Evolutionary conservation across 1,140 invertebrate species (phyloP).

Genomic region (Battus philenor): DNA sequence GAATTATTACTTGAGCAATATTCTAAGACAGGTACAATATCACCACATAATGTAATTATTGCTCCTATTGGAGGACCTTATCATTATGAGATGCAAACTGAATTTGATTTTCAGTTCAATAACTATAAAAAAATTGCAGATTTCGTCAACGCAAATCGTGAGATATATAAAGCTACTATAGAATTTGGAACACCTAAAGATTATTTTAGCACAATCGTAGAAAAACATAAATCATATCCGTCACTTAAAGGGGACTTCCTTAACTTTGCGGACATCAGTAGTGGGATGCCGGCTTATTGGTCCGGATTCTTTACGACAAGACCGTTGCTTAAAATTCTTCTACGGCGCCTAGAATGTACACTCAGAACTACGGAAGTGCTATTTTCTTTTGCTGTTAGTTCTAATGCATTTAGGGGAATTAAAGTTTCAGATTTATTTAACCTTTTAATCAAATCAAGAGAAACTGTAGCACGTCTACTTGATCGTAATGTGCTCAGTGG

Average conservation of each 20-base stretch:
- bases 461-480: slow-evolving; percentile 73
- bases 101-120: slow-evolving; percentile 91
- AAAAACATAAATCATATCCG: slow-evolving; percentile 77
- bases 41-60: slow-evolving; percentile 87
- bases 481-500: slow-evolving; percentile 55
- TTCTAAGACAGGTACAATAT: slow-evolving; percentile 86
- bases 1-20: slow-evolving; percentile 89
- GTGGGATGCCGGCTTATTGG: slow-evolving; percentile 90
- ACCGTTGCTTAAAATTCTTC: slow-evolving; percentile 89
- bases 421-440: slow-evolving; percentile 73
- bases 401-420: slow-evolving; percentile 77
- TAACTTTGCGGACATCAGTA: slow-evolving; percentile 90
- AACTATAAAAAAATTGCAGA: slow-evolving; percentile 88
- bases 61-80: slow-evolving; percentile 90
- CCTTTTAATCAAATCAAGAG: slow-evolving; percentile 81
- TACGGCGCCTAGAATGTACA: slow-evolving; percentile 86
- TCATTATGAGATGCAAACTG: slow-evolving; percentile 83
- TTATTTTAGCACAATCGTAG: slow-evolving; percentile 84
- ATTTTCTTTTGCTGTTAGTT: slow-evolving; percentile 83
- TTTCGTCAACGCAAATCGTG: slow-evolving; percentile 83
- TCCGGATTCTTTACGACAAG: slow-evolving; percentile 92
- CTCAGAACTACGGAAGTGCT: slow-evolving; percentile 89
- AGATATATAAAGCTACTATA: slow-evolving; percentile 83
- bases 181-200: slow-evolving; percentile 89
- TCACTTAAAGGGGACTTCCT: slow-evolving; percentile 92